phyloP scores from a whole-genome alignment of 2,797 vertebrate species.

The Nasua narica region DNA sequence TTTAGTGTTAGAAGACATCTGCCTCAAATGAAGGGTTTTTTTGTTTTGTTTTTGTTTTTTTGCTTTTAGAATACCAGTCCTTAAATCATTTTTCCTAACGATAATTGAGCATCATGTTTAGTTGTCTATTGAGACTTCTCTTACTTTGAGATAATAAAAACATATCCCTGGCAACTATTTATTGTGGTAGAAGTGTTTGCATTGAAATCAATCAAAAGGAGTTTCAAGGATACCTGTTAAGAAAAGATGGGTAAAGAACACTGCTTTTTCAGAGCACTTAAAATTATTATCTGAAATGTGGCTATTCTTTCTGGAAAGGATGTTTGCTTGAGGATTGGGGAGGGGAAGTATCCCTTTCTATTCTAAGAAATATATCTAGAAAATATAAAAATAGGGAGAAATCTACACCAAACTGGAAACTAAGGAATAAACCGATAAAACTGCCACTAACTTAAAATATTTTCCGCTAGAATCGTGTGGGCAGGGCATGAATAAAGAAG shows the following conservation, averaged over 20 bases:
- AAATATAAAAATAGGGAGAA: background rate
- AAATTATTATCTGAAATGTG: background rate
- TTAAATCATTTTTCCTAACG: background rate
- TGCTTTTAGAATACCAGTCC: background rate
- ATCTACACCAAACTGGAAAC: background rate
- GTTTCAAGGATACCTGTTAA: background rate
- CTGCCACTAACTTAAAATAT: background rate
- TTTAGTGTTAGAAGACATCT: background rate
- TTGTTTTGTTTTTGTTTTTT: background rate
- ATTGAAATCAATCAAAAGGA: background rate
- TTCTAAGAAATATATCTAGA: constrained; percentile 23
- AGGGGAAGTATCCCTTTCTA: background rate
- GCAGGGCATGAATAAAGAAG: background rate
- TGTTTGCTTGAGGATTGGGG: background rate
- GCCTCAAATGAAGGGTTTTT: background rate
- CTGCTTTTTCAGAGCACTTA: background rate
- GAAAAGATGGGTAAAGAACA: background rate
- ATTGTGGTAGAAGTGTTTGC: background rate
- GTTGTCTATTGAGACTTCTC: background rate
- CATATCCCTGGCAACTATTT: background rate
- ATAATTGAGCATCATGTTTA: background rate
- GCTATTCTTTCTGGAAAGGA: background rate
- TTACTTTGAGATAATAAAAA: constrained; percentile 25
- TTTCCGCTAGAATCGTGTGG: background rate
- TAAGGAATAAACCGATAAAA: background rate